Evolutionary conservation across 1,140 invertebrate species (phyloP).

Genomic region (Platyura marginata): DNA sequence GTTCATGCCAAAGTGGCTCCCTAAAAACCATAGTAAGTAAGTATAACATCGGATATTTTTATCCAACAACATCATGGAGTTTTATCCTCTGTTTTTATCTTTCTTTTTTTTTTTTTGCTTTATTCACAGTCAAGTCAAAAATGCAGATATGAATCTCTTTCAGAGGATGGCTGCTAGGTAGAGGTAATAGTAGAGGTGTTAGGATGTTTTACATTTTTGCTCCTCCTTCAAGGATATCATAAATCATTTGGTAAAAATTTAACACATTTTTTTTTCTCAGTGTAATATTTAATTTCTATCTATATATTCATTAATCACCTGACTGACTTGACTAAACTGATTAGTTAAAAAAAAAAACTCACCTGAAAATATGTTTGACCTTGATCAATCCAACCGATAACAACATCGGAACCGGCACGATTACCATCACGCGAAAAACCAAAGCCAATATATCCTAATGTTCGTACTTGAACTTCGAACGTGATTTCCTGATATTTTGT

Average conservation of each 20-base stretch:
- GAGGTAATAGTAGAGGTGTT: background rate
- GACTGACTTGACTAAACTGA: no score
- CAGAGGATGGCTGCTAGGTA: no score
- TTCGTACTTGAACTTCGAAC: constrained; percentile 41
- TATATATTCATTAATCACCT: no score
- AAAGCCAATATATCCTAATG: constrained; percentile 42
- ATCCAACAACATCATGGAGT: background rate
- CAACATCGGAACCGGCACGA: constrained; percentile 40
- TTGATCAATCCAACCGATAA: constrained; percentile 43
- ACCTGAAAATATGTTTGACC: constrained; percentile 40
- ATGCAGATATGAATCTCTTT: no score
- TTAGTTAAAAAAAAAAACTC: constrained; percentile 10
- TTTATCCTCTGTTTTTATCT: background rate
- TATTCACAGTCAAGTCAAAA: background rate
- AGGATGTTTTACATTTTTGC: no score
- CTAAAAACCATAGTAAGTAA: no score
- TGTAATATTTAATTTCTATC: no score
- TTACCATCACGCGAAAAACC: constrained; percentile 41
- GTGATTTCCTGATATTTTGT: constrained; percentile 20
- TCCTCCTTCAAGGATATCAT: no score
- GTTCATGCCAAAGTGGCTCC: no score
- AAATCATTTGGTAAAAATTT: background rate
- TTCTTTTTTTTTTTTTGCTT: background rate
- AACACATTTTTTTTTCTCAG: background rate
- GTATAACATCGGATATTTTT: no score